A percentile compares a stretch with the other conserved stretches of the same genome.
Conservation (phyloP, 2,797 vertebrate species). For the Argyrosomus regius region DNA sequence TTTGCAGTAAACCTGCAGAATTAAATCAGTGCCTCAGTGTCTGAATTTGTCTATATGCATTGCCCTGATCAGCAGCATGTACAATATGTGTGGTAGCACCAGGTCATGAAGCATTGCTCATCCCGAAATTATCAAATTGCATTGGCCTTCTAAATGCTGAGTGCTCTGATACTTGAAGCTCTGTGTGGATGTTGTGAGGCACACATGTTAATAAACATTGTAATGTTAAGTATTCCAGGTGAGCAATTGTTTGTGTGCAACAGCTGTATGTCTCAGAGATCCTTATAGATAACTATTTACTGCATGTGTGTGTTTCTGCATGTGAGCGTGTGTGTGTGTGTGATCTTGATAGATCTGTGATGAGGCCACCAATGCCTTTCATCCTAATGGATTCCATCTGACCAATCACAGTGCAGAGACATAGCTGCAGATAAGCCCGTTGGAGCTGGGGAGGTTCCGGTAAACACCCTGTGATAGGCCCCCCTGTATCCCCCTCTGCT, state of each 20-base stretch:
- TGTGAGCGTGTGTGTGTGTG: slow-evolving; percentile 41
- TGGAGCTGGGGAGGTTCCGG: slow-evolving; percentile 74
- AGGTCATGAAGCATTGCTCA: neutral
- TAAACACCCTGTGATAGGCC: slow-evolving; percentile 71
- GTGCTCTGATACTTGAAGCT: neutral
- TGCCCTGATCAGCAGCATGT: neutral
- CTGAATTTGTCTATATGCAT: neutral
- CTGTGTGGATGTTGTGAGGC: neutral
- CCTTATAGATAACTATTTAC: slow-evolving; percentile 34
- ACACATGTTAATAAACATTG: slow-evolving; percentile 1
- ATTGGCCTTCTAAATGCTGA: neutral
- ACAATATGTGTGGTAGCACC: neutral
- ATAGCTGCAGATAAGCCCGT: slow-evolving; percentile 74
- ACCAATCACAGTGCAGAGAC: slow-evolving; percentile 81
- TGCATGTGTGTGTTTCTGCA: slow-evolving; percentile 32
- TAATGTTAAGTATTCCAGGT: slow-evolving; percentile 40
- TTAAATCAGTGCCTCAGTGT: neutral
- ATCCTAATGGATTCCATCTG: slow-evolving; percentile 85
- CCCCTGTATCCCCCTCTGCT: slow-evolving; percentile 56
- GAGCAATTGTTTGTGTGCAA: slow-evolving; percentile 30
- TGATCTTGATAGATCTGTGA: slow-evolving; percentile 76
- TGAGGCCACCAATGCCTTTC: slow-evolving; percentile 81
- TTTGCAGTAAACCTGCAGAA: neutral
- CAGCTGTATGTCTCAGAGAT: slow-evolving; percentile 48
- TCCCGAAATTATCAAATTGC: neutral